A percentile compares a stretch with the other conserved stretches of the same genome.
These are phyloP conservation scores for Heterodera schachtii DNA, from an alignment of 1,140 invertebrate genomes.

Conservation along the genomic window DNA sequence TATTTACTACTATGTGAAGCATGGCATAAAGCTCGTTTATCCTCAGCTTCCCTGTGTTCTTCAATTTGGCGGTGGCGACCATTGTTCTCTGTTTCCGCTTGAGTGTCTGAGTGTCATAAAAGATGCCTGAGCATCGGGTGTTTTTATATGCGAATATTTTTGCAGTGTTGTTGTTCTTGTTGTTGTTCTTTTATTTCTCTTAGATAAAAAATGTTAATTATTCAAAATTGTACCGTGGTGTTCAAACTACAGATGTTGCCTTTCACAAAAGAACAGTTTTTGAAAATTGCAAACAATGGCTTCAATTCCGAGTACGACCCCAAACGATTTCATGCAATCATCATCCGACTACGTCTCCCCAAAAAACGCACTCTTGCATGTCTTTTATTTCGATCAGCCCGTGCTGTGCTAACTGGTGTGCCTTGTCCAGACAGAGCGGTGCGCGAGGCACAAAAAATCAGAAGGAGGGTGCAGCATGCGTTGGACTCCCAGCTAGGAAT, in stretches of 20 bases:
- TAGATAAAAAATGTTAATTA: not conserved
- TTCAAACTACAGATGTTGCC: not conserved
- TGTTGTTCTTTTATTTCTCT: too few relatives aligned
- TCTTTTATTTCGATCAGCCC: too few relatives aligned
- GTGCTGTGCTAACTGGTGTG: not conserved
- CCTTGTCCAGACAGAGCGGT: too few relatives aligned
- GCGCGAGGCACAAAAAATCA: too few relatives aligned
- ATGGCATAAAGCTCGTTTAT: not conserved
- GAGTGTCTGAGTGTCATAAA: not conserved
- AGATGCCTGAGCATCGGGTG: not conserved
- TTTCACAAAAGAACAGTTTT: not conserved
- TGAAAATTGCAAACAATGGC: too few relatives aligned
- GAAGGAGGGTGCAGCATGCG: not conserved
- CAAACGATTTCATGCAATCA: too few relatives aligned
- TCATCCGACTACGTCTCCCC: too few relatives aligned
- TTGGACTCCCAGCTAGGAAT: not conserved
- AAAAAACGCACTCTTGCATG: too few relatives aligned
- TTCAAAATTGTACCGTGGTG: conserved; percentile 9
- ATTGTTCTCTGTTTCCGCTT: not conserved
- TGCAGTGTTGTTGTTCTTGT: too few relatives aligned
- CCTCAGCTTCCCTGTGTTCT: conserved; percentile 4
- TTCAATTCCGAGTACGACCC: too few relatives aligned
- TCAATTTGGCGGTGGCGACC: not conserved
- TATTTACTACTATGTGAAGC: conserved; percentile 10
- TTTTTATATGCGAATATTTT: too few relatives aligned